Evolutionary conservation across 1,140 invertebrate genomes (phyloP).

Genomic region (Wiebesia pumilae): DNA sequence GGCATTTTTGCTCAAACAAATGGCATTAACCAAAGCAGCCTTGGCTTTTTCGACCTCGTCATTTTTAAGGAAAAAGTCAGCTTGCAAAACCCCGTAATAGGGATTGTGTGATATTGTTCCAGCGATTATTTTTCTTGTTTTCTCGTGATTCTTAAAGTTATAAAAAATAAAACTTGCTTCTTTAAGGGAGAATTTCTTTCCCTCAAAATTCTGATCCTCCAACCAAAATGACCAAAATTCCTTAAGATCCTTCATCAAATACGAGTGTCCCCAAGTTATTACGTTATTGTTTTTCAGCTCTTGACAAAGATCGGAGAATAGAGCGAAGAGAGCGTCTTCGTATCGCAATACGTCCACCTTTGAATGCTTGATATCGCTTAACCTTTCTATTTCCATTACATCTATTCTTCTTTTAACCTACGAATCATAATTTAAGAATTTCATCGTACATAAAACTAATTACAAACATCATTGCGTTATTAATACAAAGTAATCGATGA

Average conservation of each 20-base stretch:
- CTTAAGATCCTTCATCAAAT: constrained; percentile 49
- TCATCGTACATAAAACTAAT: too few species aligned
- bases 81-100: constrained; percentile 44
- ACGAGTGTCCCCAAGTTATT: constrained; percentile 50
- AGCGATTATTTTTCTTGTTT: constrained; percentile 31
- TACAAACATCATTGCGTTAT: too few species aligned
- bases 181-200: constrained; percentile 41
- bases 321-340: constrained; percentile 41
- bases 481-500: too few species aligned
- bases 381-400: constrained; percentile 34
- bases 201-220: constrained; percentile 49
- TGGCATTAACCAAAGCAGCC: constrained; percentile 32
- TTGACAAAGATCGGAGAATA: constrained; percentile 49
- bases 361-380: constrained; percentile 44
- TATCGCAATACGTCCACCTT: constrained; percentile 47
- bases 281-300: constrained; percentile 48
- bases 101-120: constrained; percentile 47
- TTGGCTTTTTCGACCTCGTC: constrained; percentile 49
- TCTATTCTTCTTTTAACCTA: constrained; percentile 48
- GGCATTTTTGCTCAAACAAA: constrained; percentile 44
- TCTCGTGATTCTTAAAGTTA: constrained; percentile 48
- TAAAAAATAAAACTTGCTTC: constrained; percentile 45
- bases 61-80: constrained; percentile 51
- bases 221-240: constrained; percentile 51
- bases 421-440: too few species aligned